These are phyloP conservation scores for Adineta ricciae DNA, from an alignment of 2,888 invertebrate species.

Conservation along the genomic window DNA sequence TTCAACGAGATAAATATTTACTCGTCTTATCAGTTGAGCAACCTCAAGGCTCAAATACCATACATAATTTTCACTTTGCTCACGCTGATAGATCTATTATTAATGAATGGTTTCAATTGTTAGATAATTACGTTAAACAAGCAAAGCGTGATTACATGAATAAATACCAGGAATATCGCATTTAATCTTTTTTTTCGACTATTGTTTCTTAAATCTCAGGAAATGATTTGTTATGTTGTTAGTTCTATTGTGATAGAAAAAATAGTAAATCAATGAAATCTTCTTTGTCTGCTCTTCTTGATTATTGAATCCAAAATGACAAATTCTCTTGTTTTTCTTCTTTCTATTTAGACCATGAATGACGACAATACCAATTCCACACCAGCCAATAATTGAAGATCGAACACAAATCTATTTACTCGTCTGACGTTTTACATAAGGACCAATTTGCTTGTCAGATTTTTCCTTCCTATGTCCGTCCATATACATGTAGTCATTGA, in stretches of 20 bases:
- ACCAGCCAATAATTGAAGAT: not conserved
- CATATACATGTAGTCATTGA: not conserved
- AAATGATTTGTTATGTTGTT: not conserved
- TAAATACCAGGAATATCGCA: not conserved
- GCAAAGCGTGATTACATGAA: not conserved
- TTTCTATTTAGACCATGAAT: not conserved
- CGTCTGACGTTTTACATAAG: not conserved
- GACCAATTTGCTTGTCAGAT: not conserved
- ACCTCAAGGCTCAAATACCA: not conserved
- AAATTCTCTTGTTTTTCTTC: not conserved
- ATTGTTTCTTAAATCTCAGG: not conserved
- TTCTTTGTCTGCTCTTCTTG: not conserved
- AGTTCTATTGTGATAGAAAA: not conserved
- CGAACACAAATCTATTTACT: not conserved
- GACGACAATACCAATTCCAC: not conserved
- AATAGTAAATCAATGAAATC: not conserved
- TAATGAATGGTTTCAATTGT: not conserved
- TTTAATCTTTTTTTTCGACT: not conserved
- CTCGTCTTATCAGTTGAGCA: constrained; percentile 10
- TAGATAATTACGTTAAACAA: not conserved
- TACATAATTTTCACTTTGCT: not conserved
- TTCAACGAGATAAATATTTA: constrained; percentile 12
- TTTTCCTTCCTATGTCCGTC: not conserved
- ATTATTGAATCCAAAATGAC: not conserved
- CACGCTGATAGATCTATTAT: constrained; percentile 13